These are phyloP conservation scores for Tinamus guttatus DNA, from an alignment of 2,113 vertebrate species.

Conservation along the genomic window DNA sequence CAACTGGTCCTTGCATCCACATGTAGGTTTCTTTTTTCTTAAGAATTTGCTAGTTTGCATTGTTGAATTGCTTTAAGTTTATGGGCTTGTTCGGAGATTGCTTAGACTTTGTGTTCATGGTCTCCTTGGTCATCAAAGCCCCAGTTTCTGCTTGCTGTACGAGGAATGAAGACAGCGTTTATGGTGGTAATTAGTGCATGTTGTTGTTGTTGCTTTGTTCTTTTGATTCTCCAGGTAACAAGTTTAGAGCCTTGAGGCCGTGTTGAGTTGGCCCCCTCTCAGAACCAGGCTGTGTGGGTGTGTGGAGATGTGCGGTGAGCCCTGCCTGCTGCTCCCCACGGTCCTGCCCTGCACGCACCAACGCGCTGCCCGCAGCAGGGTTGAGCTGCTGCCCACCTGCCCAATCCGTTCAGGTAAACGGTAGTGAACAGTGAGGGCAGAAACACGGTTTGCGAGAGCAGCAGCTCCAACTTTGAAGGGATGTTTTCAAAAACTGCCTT, in stretches of 20 bases:
- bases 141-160: background rate
- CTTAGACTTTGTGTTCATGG: slow-evolving; percentile 10
- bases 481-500: background rate
- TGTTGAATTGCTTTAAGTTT: background rate
- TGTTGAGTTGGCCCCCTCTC: background rate
- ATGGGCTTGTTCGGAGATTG: slow-evolving; percentile 11
- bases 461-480: background rate
- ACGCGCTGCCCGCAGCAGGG: no score
- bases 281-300: background rate
- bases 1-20: background rate
- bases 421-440: background rate
- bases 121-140: background rate
- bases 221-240: background rate
- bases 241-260: background rate
- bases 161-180: slow-evolving; percentile 28
- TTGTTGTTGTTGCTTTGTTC: no score
- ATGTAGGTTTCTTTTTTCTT: background rate
- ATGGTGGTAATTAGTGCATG: slow-evolving; percentile 31
- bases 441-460: background rate
- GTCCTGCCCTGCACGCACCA: background rate
- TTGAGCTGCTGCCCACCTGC: background rate
- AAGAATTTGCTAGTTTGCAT: background rate
- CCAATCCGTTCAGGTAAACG: background rate
- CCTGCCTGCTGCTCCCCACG: background rate
- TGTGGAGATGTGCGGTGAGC: background rate